A percentile compares a stretch with the other conserved stretches of the same genome.
These are phyloP conservation scores for Marcusenius ussheri DNA, from an alignment of 2,113 vertebrate species.

Conservation along the genomic window DNA sequence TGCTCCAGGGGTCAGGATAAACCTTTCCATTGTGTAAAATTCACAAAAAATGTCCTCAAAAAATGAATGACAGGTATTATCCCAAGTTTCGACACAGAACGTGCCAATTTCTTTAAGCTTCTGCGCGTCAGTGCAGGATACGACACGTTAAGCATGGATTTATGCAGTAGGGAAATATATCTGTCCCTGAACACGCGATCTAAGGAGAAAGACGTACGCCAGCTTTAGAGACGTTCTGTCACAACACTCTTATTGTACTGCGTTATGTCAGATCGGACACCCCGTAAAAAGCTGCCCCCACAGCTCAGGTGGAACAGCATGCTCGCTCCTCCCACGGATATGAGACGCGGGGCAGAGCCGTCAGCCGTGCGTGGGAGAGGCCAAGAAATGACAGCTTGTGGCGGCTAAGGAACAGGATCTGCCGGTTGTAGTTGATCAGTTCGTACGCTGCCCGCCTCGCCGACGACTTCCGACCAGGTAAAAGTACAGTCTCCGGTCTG, in stretches of 20 bases:
- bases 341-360: background rate
- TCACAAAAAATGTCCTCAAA: background rate
- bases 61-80: background rate
- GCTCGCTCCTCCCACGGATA: background rate
- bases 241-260: background rate
- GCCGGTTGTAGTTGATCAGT: constrained; percentile 14
- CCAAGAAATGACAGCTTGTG: constrained; percentile 1
- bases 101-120: background rate
- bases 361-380: constrained; percentile 11
- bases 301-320: background rate
- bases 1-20: background rate
- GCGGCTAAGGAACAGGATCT: constrained; percentile 25
- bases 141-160: background rate
- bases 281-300: background rate
- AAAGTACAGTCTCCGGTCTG: background rate
- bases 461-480: constrained; percentile 5
- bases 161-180: background rate
- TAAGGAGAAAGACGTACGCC: background rate
- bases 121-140: background rate
- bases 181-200: background rate
- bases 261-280: background rate
- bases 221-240: background rate
- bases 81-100: background rate
- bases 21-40: background rate
- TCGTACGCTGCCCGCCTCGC: background rate